A percentile compares a stretch with the other conserved stretches of the same genome.
Evolutionary conservation across 2,888 invertebrate species (phyloP).

Genomic region (Lepidochrysops patricia): DNA sequence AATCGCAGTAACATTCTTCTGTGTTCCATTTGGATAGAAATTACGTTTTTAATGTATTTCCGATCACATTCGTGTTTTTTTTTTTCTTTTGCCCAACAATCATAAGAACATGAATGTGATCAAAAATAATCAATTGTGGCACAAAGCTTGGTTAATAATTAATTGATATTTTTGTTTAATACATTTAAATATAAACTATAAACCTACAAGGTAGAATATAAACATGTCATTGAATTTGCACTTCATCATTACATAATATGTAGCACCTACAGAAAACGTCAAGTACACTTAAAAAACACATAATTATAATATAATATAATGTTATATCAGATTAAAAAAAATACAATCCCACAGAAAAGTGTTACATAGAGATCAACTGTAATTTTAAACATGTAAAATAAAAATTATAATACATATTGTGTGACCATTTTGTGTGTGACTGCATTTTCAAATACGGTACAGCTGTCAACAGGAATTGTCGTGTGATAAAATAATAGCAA

Average conservation of each 20-base stretch:
- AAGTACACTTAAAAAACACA: conserved; percentile 17
- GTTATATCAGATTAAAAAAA: background rate
- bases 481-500: background rate
- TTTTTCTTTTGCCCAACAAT: no score
- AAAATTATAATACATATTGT: background rate
- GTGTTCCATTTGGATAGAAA: no score
- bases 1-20: no score
- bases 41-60: no score
- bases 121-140: no score
- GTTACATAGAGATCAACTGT: background rate
- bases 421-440: background rate
- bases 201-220: no score
- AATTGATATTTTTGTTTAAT: no score
- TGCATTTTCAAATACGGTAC: background rate
- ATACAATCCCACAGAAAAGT: conserved; percentile 13
- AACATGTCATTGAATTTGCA: background rate
- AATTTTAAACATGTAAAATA: background rate
- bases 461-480: background rate
- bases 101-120: no score
- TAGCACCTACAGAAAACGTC: conserved; percentile 23
- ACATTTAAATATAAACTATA: no score
- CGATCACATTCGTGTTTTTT: no score
- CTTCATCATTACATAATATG: conserved; percentile 10
- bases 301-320: conserved; percentile 16
- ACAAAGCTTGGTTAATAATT: no score